Conservation (phyloP, 1,140 invertebrate species). For the Tetramorium simillimum region DNA sequence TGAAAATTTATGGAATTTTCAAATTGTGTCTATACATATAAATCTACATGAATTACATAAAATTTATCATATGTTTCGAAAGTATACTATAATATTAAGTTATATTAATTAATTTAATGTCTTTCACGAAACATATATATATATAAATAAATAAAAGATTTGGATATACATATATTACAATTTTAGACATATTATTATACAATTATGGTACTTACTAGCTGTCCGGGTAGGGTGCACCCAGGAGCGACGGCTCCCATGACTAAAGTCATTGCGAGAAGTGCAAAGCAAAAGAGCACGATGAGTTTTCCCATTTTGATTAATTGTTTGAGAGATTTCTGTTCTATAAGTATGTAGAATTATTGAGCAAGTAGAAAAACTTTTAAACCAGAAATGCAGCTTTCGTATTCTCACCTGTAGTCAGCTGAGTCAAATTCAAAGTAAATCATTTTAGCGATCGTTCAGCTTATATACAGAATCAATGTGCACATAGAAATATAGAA, state of each 20-base stretch:
- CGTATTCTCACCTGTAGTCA: slow-evolving; percentile 32
- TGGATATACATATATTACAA: neutral
- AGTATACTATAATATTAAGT: neutral
- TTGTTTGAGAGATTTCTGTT: neutral
- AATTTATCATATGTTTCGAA: neutral
- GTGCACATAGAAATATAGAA: slow-evolving; percentile 1
- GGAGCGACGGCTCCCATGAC: slow-evolving; percentile 63
- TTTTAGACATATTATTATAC: neutral
- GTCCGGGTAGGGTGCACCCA: neutral
- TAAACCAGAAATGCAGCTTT: neutral
- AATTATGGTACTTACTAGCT: slow-evolving; percentile 56
- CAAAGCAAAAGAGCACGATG: slow-evolving; percentile 60
- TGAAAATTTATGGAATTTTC: neutral
- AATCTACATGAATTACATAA: neutral
- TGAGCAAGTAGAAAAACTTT: neutral
- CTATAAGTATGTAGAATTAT: neutral
- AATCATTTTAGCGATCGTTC: neutral
- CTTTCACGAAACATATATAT: neutral
- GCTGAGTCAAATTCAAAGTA: neutral
- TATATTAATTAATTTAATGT: neutral
- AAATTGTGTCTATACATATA: neutral
- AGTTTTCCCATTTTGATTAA: slow-evolving; percentile 66
- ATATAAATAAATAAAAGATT: neutral
- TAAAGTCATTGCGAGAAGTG: slow-evolving; percentile 33
- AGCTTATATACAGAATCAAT: slow-evolving; percentile 54